Percentiles rank a stretch among this genome's conserved stretches.
phyloP scores from a whole-genome alignment of 2,797 vertebrate genomes.

The Coluber constrictor region DNA sequence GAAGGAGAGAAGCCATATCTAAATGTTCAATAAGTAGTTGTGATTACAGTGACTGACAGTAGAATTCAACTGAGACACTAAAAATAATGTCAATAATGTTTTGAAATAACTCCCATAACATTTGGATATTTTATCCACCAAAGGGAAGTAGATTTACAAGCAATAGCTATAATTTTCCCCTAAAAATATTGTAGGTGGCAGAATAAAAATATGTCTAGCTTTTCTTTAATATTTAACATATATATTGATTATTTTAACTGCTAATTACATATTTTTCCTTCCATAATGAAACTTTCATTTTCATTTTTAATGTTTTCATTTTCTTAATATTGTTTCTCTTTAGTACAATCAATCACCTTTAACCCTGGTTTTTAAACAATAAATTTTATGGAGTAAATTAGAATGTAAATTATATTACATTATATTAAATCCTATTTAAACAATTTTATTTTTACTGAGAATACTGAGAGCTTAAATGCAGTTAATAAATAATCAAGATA shows the following conservation, averaged over 20 bases:
- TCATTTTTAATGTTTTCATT: background rate
- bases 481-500: background rate
- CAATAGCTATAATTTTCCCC: background rate
- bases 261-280: background rate
- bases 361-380: background rate
- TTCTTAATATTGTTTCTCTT: background rate
- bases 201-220: background rate
- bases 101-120: slow-evolving; percentile 4
- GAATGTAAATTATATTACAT: background rate
- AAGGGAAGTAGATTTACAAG: background rate
- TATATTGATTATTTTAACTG: background rate
- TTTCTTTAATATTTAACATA: slow-evolving; percentile 11
- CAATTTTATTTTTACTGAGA: background rate
- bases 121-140: background rate
- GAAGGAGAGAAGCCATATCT: no score
- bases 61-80: no score
- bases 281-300: background rate
- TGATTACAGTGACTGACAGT: background rate
- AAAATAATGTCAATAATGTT: no score
- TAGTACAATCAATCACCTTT: background rate
- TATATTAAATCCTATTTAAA: background rate
- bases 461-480: background rate
- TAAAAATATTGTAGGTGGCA: slow-evolving; percentile 17
- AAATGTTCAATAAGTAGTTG: background rate
- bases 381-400: background rate